Base-by-base conservation (phyloP, 2,113 vertebrate species). In the Piliocolobus tephrosceles region DNA sequence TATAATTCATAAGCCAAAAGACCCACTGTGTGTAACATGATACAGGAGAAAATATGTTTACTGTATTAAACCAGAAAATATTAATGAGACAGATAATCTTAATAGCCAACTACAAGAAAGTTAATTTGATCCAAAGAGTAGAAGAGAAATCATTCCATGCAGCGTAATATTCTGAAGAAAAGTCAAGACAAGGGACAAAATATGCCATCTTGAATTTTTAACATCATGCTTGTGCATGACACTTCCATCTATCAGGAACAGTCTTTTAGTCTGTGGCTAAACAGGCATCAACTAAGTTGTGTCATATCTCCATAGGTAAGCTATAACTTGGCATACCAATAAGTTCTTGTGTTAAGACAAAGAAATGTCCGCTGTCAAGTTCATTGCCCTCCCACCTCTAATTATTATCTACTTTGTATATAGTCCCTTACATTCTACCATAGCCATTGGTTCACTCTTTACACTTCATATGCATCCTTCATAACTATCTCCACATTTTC, bases 91-190 rank as follows among this genome's bases (percentile, higher is more conserved):
- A 64, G 52, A 50, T 86, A 76, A 94, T 82, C 35, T 87, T n/a
- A 86, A 95, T 13, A 82, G n/a, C 4, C 20, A 96, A 90, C 45
- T 88, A 64, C 11, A 95, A 90, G 47, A 78, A 97, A 88, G 78
- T 73, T 86, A 92, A 86, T 79, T 80, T 91, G 86, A 88, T 80
- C 8, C 93, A 55, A 91, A 90, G 78, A 91, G 9, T n/a, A 14
- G 35, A 83, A 87, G 5, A 73, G 38, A 96, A 97, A 95, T 83
- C 45, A 94, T 76, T 6, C 50, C 25, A 93, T 73, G 79, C 14
- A 82, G 35, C 64, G 43, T 35, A 58, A 83, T 75, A 92, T 66
- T 92, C 45, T 23, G 50, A 66, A 94, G 72, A 30, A 94, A 86
- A 91, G 70, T 93, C 8, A 88, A 91, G 40, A 80, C 23, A 86